Conservation (phyloP, 2,113 vertebrate species). For the Myrmecophaga tridactyla region DNA sequence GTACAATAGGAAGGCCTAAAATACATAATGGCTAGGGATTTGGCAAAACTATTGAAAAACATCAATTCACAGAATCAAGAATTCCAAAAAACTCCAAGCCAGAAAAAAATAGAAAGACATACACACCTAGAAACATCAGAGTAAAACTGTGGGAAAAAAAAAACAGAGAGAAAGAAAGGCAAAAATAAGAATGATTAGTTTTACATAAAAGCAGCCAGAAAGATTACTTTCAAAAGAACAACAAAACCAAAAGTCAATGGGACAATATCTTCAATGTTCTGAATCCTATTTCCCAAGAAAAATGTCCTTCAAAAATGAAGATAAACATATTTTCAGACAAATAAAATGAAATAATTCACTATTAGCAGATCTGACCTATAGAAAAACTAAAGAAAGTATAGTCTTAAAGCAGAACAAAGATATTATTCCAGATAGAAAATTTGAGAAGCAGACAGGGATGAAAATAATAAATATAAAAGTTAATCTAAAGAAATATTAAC, state of each 20-base stretch:
- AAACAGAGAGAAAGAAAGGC: background rate
- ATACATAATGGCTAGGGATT: background rate
- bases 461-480: background rate
- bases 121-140: too few species aligned
- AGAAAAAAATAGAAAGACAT: constrained; percentile 2
- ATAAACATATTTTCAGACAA: background rate
- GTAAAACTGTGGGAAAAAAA: too few species aligned
- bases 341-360: constrained; percentile 1
- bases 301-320: background rate
- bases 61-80: too few species aligned
- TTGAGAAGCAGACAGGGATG: background rate
- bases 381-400: background rate
- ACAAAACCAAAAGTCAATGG: background rate
- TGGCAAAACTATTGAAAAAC: background rate
- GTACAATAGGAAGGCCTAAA: background rate
- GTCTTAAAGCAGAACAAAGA: background rate
- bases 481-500: background rate
- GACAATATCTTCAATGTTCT: background rate
- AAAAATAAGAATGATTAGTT: background rate
- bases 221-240: background rate
- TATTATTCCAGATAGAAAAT: background rate
- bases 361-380: background rate
- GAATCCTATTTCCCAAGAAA: constrained; percentile 3
- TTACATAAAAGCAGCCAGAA: background rate
- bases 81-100: background rate